Evolutionary conservation across 2,888 invertebrate genomes (phyloP), one percentile per base, ranked within the genome.

Genomic region (Aphidoletes aphidimyza): DNA sequence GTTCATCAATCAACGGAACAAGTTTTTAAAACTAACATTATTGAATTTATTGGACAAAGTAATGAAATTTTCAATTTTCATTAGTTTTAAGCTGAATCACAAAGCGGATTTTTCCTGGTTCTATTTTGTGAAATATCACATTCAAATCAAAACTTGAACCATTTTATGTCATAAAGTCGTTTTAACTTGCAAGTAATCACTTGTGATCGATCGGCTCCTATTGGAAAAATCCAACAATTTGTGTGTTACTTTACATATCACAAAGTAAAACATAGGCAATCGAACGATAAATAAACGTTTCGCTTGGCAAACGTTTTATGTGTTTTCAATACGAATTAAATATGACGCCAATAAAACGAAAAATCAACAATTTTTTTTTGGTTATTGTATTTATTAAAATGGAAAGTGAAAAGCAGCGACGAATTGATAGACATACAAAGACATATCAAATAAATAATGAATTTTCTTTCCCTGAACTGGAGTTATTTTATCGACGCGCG

Each of bases 401-500:
- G 0, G 34, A 69, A 69, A 30, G 69, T 69, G 69, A 69, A 69
- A 69, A 69, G 69, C 69, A 69, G 69, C 69, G 5, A 54, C 26
- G 54, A 47, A 47, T 17, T 17, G 47, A 47, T 19, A 54, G 3
- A 54, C 54, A 11, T 11, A 39, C 39, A 39, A 39, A 54, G 22
- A 54, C 34, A 69, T 14, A 69, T 69, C 69, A 69, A 30, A 69
- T 69, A 69, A 69, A 69, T 69, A 69, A 69, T 69, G 34, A 69
- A 69, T 69, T 69, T 54, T 8, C 22, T 54, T 69, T 69, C 30
- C 34, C n/a, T n/a, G n/a, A n/a, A 42, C 14, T 14, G 42, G 42
- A 9, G 42, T 9, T 42, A 42, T 42, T 9, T 14, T 42, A 42
- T 42, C 6, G 6, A 42, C 42, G 42, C 14, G 42, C 8, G 42